These are phyloP conservation scores for Silurus glanis DNA, from an alignment of 2,113 vertebrate genomes.

Conservation along the genomic window DNA sequence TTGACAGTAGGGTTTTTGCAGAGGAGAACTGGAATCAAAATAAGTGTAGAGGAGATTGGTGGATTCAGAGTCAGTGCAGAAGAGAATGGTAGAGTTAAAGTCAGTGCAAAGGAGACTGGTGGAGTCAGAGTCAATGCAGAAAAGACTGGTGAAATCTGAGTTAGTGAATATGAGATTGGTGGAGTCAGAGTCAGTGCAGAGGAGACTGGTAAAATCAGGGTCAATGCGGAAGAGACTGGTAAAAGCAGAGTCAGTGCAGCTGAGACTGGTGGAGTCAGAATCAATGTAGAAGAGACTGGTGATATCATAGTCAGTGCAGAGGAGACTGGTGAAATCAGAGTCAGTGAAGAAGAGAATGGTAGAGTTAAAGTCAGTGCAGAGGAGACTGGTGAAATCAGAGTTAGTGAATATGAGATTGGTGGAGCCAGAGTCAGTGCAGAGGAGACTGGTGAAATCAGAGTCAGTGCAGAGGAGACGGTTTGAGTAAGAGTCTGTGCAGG, in stretches of 20 bases:
- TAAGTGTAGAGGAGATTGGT: too few relatives aligned
- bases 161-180: not conserved
- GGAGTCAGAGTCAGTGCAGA: not conserved
- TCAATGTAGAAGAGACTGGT: not conserved
- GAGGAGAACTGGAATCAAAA: too few relatives aligned
- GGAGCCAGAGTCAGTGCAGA: not conserved
- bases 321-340: not conserved
- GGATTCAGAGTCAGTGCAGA: not conserved
- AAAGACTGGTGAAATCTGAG: not conserved
- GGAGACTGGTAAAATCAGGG: not conserved
- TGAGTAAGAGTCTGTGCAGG: not conserved
- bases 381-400: too few relatives aligned
- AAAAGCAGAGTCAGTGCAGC: not conserved
- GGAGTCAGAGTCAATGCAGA: not conserved
- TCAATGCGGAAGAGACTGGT: not conserved
- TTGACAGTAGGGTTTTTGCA: too few relatives aligned
- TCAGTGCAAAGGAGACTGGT: not conserved
- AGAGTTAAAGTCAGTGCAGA: too few relatives aligned
- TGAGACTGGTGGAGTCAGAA: rapidly evolving
- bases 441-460: not conserved
- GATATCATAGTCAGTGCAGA: not conserved
- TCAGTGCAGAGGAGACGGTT: not conserved
- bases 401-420: too few relatives aligned
- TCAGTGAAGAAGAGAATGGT: not conserved
- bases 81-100: not conserved